Evolutionary conservation across 2,888 invertebrate genomes (phyloP).

Genomic region (Latrodectus hesperus): DNA sequence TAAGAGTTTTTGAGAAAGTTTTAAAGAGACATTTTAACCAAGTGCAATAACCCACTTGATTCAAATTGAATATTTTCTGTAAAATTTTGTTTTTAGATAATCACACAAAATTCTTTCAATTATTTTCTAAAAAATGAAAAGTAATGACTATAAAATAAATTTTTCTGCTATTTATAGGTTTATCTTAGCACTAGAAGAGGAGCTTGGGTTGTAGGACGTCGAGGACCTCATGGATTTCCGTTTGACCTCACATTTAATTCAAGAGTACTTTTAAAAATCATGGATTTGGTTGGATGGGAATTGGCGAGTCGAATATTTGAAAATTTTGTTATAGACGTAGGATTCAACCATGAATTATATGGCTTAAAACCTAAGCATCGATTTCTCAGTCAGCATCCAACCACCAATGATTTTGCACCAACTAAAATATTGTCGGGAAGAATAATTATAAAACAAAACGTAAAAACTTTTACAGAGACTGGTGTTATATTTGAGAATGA

Average conservation of each 20-base stretch:
- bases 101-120: too few species aligned
- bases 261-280: slow-evolving; percentile 41
- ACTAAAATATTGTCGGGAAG: slow-evolving; percentile 74
- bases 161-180: slow-evolving; percentile 72
- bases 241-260: slow-evolving; percentile 71
- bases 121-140: too few species aligned
- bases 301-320: slow-evolving; percentile 38
- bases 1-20: too few species aligned
- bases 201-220: slow-evolving; percentile 76
- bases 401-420: slow-evolving; percentile 76
- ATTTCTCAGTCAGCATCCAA: slow-evolving; percentile 71
- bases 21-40: too few species aligned
- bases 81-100: too few species aligned
- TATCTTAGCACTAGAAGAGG: slow-evolving; percentile 76
- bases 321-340: slow-evolving; percentile 71
- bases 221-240: slow-evolving; percentile 75
- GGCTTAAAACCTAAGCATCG: slow-evolving; percentile 74
- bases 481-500: slow-evolving; percentile 58
- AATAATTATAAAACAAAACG: slow-evolving; percentile 73
- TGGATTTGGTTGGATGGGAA: slow-evolving; percentile 44
- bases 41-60: too few species aligned
- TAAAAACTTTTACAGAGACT: slow-evolving; percentile 70
- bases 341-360: slow-evolving; percentile 75
- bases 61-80: too few species aligned
- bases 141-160: not conserved